Conservation (phyloP, 2,113 vertebrate genomes). For the Thamnophis sirtalis region DNA sequence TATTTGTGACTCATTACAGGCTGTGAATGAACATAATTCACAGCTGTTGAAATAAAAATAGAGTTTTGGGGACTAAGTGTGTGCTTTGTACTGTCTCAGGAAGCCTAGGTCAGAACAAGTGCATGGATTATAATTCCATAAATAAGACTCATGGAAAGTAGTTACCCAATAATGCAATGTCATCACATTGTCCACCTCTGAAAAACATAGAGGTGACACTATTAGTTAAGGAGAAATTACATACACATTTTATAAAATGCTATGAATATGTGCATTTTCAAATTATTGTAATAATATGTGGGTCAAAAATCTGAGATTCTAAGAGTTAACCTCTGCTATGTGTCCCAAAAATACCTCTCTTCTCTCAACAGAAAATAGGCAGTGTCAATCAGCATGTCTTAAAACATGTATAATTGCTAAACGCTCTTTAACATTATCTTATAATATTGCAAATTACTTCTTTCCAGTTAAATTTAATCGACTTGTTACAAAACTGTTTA, state of each 20-base stretch:
- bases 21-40: no score
- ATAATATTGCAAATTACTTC: neutral
- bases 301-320: neutral
- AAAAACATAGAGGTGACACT: neutral
- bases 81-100: no score
- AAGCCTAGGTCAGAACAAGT: no score
- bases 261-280: neutral
- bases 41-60: no score
- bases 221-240: neutral
- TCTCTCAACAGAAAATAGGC: neutral
- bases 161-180: neutral
- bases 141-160: neutral
- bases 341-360: neutral
- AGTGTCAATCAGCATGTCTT: neutral
- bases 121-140: neutral
- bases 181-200: neutral
- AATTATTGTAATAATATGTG: neutral
- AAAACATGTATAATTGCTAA: neutral
- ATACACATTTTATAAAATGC: neutral
- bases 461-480: neutral
- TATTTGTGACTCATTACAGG: no score
- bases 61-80: no score
- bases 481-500: neutral
- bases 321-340: neutral
- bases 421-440: neutral